Evolutionary conservation across 2,888 invertebrate genomes (phyloP), one percentile per base, ranked within the genome.

Genomic region (Anthoptus insignis): DNA sequence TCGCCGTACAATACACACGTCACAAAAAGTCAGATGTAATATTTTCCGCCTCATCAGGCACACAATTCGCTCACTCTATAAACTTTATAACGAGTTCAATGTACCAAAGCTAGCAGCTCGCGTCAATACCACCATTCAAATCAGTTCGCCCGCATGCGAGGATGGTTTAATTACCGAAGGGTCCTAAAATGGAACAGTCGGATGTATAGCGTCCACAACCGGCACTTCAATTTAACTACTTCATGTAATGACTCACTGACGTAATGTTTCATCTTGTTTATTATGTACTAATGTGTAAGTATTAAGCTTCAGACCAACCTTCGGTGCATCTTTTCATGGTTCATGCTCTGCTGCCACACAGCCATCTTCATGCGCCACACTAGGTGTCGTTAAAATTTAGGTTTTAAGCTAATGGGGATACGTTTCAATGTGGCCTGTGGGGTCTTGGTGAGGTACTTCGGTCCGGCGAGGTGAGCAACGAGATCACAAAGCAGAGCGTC

Each of bases 401-500:
- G 70, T 82, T 76, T 74, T 58, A 52, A 32, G 32, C 13, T 32
- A 52, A 52, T 34, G 52, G 45, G 24, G 9, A 16, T 39, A 64
- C 21, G 57, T 42, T 50, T 42, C 1, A 57, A 57, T 13, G 39
- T 32, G 42, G 37, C 13, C 16, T 32, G 50, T 21, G 21, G 16
- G 24, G 57, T 42, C 56, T 27, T 54, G 49, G 16, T 52, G 27
- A 68, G 50, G 67, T 66, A 63, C 59, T 68, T 59, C 53, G 71
- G 64, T 50, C 65, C 63, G 67, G 76, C 86, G 84, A 91, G 89
- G 89, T 90, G 86, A 89, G 79, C 91, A 87, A 88, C 79, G 88
- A 79, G 81, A 76, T 81, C 80, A 89, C 83, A 89, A 88, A 87
- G 84, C 83, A 86, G 82, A 83, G 84, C 79, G 90, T 91, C 92